Percentiles rank a stretch among this genome's conserved stretches.
These are phyloP conservation scores for Fissipunctia ypsillon DNA, from an alignment of 2,888 invertebrate species.

Conservation along the genomic window DNA sequence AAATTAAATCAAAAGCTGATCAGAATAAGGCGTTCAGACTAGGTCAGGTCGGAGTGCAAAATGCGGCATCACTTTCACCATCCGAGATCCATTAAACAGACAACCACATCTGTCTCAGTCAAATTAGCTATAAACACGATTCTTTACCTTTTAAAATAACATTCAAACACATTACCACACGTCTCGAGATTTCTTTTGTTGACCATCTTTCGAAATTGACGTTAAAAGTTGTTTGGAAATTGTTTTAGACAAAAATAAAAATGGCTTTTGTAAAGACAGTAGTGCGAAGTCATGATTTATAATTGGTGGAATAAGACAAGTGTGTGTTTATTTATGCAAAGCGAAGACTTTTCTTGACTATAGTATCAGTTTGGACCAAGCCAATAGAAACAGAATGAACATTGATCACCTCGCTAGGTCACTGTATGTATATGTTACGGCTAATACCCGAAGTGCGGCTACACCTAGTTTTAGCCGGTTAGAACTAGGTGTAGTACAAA, in stretches of 20 bases:
- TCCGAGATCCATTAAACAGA: slow-evolving; percentile 81
- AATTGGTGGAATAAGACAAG: slow-evolving; percentile 34
- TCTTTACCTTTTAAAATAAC: slow-evolving; percentile 77
- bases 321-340: slow-evolving; percentile 13
- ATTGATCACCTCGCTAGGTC: neutral
- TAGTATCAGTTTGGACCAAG: neutral
- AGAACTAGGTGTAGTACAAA: too few species aligned
- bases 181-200: slow-evolving; percentile 67
- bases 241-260: slow-evolving; percentile 42
- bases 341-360: neutral
- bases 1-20: neutral
- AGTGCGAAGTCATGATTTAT: slow-evolving; percentile 55
- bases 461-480: too few species aligned
- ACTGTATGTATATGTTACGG: too few species aligned
- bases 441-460: too few species aligned
- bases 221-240: slow-evolving; percentile 25
- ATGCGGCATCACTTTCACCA: slow-evolving; percentile 83
- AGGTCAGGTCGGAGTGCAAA: slow-evolving; percentile 83
- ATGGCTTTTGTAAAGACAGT: slow-evolving; percentile 10
- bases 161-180: slow-evolving; percentile 61
- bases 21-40: slow-evolving; percentile 62
- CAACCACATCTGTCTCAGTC: slow-evolving; percentile 83
- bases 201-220: slow-evolving; percentile 21
- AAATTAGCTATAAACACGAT: slow-evolving; percentile 83
- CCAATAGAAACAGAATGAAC: neutral